Conservation (phyloP, 2,888 invertebrate genomes). For the Drosophila mulleri region DNA sequence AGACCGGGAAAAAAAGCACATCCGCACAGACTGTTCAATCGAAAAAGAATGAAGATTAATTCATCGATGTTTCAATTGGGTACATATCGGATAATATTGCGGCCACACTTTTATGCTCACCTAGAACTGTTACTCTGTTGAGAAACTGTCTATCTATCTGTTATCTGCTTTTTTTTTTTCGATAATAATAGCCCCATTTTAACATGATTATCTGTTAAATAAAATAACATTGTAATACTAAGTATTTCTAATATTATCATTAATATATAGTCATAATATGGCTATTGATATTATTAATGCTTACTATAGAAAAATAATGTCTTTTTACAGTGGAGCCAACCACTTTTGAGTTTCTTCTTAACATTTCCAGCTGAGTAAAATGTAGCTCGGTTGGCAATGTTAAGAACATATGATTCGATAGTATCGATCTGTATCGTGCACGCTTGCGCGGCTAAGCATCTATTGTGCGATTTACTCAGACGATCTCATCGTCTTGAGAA, state of each 20-base stretch:
- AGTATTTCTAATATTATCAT: neutral
- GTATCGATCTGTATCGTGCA: neutral
- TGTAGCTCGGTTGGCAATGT: slow-evolving; percentile 6
- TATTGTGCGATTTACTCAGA: neutral
- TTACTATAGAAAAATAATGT: neutral
- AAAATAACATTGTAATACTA: neutral
- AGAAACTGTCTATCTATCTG: neutral
- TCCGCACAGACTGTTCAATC: slow-evolving; percentile 46
- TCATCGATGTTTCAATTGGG: slow-evolving; percentile 43
- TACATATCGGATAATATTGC: slow-evolving; percentile 20
- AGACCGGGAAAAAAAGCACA: slow-evolving; percentile 56
- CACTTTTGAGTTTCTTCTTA: too few relatives aligned
- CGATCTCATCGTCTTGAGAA: neutral
- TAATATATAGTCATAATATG: too few relatives aligned
- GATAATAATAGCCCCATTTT: too few relatives aligned
- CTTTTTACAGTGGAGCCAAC: neutral
- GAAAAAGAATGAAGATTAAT: slow-evolving; percentile 50
- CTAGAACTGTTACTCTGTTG: slow-evolving; percentile 13
- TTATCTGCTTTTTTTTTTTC: too few relatives aligned
- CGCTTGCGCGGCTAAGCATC: neutral
- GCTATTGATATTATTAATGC: neutral
- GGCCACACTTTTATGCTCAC: slow-evolving; percentile 32
- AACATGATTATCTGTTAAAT: neutral
- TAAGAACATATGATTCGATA: neutral
- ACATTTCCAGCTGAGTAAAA: too few relatives aligned